Conservation (phyloP, 2,888 invertebrate species). For the Halictus quadricinctus region DNA sequence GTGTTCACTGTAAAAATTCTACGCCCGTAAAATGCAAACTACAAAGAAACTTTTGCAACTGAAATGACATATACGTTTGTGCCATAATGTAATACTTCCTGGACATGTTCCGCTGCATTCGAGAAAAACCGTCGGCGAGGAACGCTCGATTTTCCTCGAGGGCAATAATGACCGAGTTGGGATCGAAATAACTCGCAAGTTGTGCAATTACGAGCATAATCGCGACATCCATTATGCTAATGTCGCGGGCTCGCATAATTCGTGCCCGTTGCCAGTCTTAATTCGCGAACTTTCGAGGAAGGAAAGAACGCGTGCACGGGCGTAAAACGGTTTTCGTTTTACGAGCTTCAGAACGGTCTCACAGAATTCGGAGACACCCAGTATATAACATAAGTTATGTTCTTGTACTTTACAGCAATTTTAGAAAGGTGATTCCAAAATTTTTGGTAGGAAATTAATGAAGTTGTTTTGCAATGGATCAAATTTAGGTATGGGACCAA, state of each 20-base stretch:
- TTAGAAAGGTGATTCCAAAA: neutral
- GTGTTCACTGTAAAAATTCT: neutral
- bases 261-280: conserved; percentile 67
- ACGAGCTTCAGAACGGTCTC: neutral
- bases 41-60: neutral
- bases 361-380: neutral
- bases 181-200: conserved; percentile 79
- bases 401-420: no score
- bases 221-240: conserved; percentile 80
- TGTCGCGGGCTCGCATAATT: conserved; percentile 63
- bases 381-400: neutral
- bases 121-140: conserved; percentile 34
- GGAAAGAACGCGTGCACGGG: conserved; percentile 19
- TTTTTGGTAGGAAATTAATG: neutral
- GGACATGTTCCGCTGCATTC: neutral
- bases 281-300: conserved; percentile 66
- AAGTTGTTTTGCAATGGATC: neutral
- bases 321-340: neutral
- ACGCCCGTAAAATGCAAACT: neutral
- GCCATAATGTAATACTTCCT: neutral
- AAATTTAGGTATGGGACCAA: neutral
- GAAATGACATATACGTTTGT: neutral
- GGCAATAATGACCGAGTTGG: conserved; percentile 36
- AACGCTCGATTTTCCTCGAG: conserved; percentile 35
- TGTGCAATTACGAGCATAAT: conserved; percentile 80